These are phyloP conservation scores for Cotesia chilonis DNA, from an alignment of 1,140 invertebrate genomes.

Conservation along the genomic window DNA sequence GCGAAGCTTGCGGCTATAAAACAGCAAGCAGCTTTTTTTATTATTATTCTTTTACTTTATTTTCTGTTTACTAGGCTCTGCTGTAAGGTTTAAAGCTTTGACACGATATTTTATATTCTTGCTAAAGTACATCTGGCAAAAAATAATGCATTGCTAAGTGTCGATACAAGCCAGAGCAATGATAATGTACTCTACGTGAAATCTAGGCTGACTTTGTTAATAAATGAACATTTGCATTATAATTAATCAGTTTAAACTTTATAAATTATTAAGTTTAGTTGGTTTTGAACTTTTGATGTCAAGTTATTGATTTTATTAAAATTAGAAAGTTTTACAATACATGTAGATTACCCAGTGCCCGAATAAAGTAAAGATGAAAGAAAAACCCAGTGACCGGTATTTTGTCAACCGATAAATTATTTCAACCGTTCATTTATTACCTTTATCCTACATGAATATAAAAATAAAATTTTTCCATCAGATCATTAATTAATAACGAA, in stretches of 20 bases:
- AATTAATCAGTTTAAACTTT: too few species aligned
- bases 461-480: conserved; percentile 18
- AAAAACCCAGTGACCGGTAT: too few species aligned
- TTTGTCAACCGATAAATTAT: neutral
- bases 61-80: neutral
- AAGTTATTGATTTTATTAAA: conserved; percentile 9
- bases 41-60: neutral
- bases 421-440: neutral
- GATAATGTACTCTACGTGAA: conserved; percentile 2
- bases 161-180: too few species aligned
- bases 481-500: neutral
- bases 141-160: too few species aligned
- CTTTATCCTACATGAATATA: conserved; percentile 4
- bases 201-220: too few species aligned
- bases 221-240: too few species aligned
- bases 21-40: neutral
- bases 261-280: too few species aligned
- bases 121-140: neutral
- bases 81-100: too few species aligned
- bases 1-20: conserved; percentile 5
- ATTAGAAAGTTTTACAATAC: too few species aligned
- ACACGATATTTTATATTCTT: neutral
- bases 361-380: too few species aligned
- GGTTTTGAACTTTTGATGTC: neutral
- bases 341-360: too few species aligned